Evolutionary conservation across 2,113 vertebrate species (phyloP).

Genomic region (Bathybates hornii): DNA sequence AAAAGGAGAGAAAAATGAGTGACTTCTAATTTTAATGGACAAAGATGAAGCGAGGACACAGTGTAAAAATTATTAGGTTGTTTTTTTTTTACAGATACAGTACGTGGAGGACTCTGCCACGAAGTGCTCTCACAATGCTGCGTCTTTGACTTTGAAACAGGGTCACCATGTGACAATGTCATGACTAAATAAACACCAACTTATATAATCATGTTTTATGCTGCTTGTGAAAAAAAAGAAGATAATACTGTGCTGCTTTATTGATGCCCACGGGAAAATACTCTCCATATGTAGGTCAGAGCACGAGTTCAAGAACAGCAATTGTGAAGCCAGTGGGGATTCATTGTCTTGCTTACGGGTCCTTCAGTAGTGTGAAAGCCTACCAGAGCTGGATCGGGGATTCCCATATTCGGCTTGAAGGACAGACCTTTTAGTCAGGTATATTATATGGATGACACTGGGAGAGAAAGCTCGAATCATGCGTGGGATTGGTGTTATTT

Average conservation of each 20-base stretch:
- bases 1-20: background rate
- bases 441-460: background rate
- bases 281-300: background rate
- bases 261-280: background rate
- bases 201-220: constrained; percentile 12
- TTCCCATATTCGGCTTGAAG: background rate
- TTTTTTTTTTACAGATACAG: background rate
- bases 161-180: background rate
- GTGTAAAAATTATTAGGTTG: background rate
- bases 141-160: background rate
- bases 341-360: background rate
- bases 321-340: background rate
- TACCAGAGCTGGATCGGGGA: background rate
- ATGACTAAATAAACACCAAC: constrained; percentile 5
- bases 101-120: background rate
- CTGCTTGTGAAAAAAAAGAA: background rate
- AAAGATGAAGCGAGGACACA: constrained; percentile 2
- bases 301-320: background rate
- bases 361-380: background rate
- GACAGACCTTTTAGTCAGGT: background rate
- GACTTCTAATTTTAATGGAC: constrained; percentile 28
- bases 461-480: background rate
- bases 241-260: background rate
- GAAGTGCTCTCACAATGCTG: background rate
- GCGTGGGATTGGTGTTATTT: background rate